A percentile compares a stretch with the other conserved stretches of the same genome.
Evolutionary conservation across 2,888 invertebrate genomes (phyloP).

Genomic region (Clepsis dumicolana): DNA sequence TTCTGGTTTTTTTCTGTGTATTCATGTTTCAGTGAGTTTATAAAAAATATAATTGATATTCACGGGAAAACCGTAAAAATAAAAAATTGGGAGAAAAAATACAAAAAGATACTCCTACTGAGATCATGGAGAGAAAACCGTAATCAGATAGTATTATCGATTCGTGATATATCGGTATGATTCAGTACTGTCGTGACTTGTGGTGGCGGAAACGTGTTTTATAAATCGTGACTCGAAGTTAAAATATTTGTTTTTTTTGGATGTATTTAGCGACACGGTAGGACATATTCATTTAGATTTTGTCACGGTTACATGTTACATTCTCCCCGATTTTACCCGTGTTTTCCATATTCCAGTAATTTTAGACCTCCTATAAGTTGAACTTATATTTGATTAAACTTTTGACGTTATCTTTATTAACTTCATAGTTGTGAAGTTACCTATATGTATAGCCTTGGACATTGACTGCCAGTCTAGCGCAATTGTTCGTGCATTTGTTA

Average conservation of each 20-base stretch:
- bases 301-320: not conserved
- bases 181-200: not conserved
- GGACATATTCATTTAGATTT: no score
- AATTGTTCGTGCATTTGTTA: not conserved
- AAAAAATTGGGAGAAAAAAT: not conserved
- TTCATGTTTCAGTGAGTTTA: no score
- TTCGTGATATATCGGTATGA: not conserved
- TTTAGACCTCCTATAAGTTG: not conserved
- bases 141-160: slow-evolving; percentile 10
- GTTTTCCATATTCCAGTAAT: not conserved
- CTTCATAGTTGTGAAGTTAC: not conserved
- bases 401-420: not conserved
- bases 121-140: no score
- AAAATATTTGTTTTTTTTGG: not conserved
- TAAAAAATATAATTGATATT: no score
- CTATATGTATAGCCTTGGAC: not conserved
- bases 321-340: not conserved
- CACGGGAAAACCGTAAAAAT: no score
- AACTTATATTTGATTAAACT: no score
- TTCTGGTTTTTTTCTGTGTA: no score
- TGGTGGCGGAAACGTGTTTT: not conserved
- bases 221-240: not conserved
- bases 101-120: not conserved
- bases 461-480: not conserved
- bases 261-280: not conserved